phyloP scores from a whole-genome alignment of 92 coral and sea anemone genomes.

The Palythoa grandiflora region DNA sequence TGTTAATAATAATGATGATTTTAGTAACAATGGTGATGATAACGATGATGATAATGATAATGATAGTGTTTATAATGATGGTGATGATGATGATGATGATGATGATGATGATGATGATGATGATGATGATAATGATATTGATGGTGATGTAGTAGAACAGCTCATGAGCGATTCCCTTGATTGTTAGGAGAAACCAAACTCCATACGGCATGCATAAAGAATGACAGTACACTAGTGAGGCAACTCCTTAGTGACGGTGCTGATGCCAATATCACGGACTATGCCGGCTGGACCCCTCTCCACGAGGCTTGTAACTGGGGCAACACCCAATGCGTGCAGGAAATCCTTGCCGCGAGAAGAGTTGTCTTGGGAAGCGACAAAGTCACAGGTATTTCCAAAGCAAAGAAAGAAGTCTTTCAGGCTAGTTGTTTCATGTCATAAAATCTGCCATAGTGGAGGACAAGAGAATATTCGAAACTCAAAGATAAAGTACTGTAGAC shows the following conservation, averaged over 20 bases:
- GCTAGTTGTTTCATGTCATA: too few species aligned
- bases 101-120: neutral
- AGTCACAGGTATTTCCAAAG: constrained; percentile 34
- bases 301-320: constrained; percentile 58
- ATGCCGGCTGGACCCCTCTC: constrained; percentile 95
- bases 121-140: neutral
- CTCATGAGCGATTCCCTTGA: neutral
- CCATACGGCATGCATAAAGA: constrained; percentile 85
- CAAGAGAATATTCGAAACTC: too few species aligned
- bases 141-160: neutral
- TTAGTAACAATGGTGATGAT: neutral
- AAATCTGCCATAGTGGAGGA: too few species aligned
- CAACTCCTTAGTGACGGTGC: constrained; percentile 76
- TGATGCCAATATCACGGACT: constrained; percentile 83
- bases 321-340: constrained; percentile 75
- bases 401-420: too few species aligned
- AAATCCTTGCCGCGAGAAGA: constrained; percentile 73
- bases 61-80: neutral
- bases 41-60: too few species aligned
- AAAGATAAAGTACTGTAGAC: too few species aligned
- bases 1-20: too few species aligned
- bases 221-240: constrained; percentile 72
- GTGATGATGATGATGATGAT: neutral
- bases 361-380: constrained; percentile 44
- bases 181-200: constrained; percentile 85